Conservation (phyloP, 2,797 vertebrate genomes). For the Coendou prehensilis region DNA sequence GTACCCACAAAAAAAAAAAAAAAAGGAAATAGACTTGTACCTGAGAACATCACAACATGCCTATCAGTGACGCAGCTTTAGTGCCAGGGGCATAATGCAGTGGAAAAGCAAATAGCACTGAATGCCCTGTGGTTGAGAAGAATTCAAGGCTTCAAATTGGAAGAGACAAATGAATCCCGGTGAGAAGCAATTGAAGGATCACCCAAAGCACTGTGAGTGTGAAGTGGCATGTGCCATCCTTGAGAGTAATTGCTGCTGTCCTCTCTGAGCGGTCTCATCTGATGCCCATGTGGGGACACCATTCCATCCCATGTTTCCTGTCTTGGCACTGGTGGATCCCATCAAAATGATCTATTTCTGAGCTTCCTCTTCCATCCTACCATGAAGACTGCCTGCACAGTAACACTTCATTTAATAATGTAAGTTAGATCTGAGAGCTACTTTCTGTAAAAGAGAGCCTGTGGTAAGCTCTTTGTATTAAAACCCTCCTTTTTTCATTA, state of each 20-base stretch:
- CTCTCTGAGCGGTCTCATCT: not conserved
- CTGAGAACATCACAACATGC: not conserved
- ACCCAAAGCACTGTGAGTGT: too few species aligned
- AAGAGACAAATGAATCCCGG: not conserved
- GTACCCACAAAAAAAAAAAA: too few species aligned
- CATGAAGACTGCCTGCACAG: not conserved
- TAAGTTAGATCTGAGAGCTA: not conserved
- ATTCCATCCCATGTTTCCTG: not conserved
- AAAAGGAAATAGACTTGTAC: not conserved
- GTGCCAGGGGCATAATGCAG: not conserved
- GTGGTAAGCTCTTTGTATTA: not conserved
- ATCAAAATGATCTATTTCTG: not conserved
- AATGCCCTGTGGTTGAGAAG: not conserved
- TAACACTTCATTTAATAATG: not conserved
- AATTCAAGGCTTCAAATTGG: not conserved
- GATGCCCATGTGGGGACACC: not conserved
- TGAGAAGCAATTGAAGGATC: not conserved
- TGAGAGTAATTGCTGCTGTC: not conserved
- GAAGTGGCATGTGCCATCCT: too few species aligned
- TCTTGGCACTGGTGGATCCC: accelerated
- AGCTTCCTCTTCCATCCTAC: not conserved
- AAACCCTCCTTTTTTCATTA: not conserved
- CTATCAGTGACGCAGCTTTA: too few species aligned
- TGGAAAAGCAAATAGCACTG: not conserved
- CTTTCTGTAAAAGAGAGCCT: not conserved